These are phyloP conservation scores for Carpatolechia fugitivella DNA, from an alignment of 2,888 invertebrate genomes.

Conservation along the genomic window DNA sequence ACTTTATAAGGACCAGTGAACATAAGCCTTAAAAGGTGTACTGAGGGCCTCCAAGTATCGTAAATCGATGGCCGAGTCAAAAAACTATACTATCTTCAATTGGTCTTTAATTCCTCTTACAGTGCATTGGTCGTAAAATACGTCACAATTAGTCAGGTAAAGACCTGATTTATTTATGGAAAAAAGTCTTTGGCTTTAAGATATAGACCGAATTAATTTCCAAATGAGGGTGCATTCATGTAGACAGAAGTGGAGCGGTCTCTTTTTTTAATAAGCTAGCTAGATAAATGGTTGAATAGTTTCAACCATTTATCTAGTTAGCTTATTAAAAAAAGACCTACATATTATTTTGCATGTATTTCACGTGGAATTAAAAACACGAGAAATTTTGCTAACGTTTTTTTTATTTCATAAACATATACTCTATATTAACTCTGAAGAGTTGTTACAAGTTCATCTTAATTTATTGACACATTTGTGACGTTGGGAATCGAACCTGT, in stretches of 20 bases:
- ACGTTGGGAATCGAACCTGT: conserved; percentile 25
- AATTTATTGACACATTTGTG: conserved; percentile 26
- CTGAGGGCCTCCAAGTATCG: conserved; percentile 50
- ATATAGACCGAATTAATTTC: conserved; percentile 50
- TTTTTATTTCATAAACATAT: too few species aligned
- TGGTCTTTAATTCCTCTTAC: conserved; percentile 58
- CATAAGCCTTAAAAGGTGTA: conserved; percentile 54
- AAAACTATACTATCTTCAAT: conserved; percentile 64
- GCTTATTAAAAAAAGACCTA: too few species aligned
- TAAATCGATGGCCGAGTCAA: conserved; percentile 59
- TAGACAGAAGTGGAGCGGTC: conserved; percentile 36
- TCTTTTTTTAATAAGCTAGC: conserved; percentile 26
- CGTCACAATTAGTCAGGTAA: conserved; percentile 70
- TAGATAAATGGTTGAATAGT: conserved; percentile 31
- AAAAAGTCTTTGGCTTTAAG: conserved; percentile 43
- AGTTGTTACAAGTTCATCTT: not conserved
- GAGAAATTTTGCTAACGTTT: too few species aligned
- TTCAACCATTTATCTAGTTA: conserved; percentile 23
- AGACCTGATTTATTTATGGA: conserved; percentile 55
- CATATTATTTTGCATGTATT: too few species aligned
- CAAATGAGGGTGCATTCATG: conserved; percentile 51
- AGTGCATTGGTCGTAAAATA: conserved; percentile 62
- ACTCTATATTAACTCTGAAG: not conserved
- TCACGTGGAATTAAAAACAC: too few species aligned
- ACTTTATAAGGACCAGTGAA: conserved; percentile 39